Conservation (phyloP, 2,888 invertebrate genomes). For the Fissipunctia ypsillon region DNA sequence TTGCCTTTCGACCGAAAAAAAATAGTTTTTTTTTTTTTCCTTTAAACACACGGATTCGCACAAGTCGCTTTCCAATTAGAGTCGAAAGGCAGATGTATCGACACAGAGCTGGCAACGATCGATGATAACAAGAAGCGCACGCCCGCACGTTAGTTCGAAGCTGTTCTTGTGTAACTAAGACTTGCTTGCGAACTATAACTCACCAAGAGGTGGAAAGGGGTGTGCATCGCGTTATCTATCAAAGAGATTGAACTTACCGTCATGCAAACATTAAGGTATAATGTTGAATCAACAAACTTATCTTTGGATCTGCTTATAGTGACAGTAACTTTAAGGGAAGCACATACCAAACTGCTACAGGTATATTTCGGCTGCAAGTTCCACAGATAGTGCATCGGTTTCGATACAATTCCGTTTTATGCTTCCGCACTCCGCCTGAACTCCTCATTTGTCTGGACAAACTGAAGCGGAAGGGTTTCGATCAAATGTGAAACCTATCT, state of each 20-base stretch:
- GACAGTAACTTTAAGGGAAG: neutral
- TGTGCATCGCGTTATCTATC: neutral
- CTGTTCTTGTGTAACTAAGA: slow-evolving; percentile 23
- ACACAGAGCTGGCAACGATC: neutral
- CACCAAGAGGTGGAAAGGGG: slow-evolving; percentile 3
- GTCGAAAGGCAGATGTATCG: slow-evolving; percentile 6
- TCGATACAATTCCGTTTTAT: slow-evolving; percentile 5
- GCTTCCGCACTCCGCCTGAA: neutral
- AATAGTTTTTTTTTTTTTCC: neutral
- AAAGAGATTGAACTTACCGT: slow-evolving; percentile 12
- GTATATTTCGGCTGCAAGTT: slow-evolving; percentile 11
- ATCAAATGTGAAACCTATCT: slow-evolving; percentile 8
- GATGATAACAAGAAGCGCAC: slow-evolving; percentile 14
- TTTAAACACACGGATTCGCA: slow-evolving; percentile 5
- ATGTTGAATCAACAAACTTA: slow-evolving; percentile 4
- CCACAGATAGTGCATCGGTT: slow-evolving; percentile 4
- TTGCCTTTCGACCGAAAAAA: neutral
- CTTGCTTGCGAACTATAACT: slow-evolving; percentile 8
- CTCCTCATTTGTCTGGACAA: slow-evolving; percentile 4
- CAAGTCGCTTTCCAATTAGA: slow-evolving; percentile 9
- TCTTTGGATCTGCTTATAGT: neutral
- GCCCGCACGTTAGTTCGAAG: slow-evolving; percentile 3
- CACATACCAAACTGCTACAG: neutral
- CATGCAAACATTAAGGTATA: neutral
- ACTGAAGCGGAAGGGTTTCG: neutral